phyloP scores from a whole-genome alignment of 2,113 vertebrate genomes.

The Trogon surrucura region DNA sequence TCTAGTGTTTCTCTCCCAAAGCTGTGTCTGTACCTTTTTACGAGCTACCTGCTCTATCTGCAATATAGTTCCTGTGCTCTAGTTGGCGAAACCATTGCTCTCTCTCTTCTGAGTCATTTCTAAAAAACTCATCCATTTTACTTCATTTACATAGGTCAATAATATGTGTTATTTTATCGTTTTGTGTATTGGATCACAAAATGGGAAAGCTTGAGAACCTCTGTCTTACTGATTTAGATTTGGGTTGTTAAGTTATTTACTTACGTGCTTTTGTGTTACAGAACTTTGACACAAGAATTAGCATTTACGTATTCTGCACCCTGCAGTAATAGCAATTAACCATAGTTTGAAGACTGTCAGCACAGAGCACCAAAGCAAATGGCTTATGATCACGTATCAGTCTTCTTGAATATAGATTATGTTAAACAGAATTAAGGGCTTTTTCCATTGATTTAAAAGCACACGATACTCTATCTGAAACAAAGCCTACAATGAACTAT shows the following conservation, averaged over 20 bases:
- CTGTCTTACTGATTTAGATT: not conserved
- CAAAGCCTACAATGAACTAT: not conserved
- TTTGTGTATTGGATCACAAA: not conserved
- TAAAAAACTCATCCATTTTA: not conserved
- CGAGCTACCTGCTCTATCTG: not conserved
- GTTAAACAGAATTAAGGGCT: not conserved
- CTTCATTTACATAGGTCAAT: not conserved
- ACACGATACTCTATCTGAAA: not conserved
- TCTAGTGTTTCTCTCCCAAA: not conserved
- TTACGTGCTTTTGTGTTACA: not conserved
- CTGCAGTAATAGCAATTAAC: not conserved
- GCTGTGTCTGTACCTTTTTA: not conserved
- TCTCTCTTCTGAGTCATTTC: not conserved
- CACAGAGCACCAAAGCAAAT: not conserved
- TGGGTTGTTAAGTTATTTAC: not conserved
- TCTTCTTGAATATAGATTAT: not conserved
- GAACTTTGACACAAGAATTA: not conserved
- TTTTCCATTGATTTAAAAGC: not conserved
- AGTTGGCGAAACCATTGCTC: not conserved
- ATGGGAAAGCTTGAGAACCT: not conserved
- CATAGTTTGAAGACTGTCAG: not conserved
- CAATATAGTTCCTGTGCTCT: not conserved
- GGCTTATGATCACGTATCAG: not conserved
- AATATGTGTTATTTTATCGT: not conserved
- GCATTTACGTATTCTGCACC: accelerated